phyloP scores from a whole-genome alignment of 1,140 invertebrate species.

The Eurosta solidaginis region DNA sequence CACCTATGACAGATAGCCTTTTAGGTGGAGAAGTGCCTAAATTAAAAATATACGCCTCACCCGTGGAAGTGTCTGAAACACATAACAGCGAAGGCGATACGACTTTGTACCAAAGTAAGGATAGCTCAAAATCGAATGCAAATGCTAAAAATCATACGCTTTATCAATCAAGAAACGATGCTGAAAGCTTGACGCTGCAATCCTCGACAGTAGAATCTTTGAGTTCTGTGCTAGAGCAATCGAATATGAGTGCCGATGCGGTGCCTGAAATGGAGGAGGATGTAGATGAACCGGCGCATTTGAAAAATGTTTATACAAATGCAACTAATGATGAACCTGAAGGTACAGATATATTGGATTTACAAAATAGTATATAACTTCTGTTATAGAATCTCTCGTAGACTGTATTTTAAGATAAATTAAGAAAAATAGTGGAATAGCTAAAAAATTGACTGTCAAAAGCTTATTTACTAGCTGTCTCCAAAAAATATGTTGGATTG shows the following conservation, averaged over 20 bases:
- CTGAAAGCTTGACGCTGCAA: not conserved
- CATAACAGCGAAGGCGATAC: not conserved
- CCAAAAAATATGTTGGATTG: too few species aligned
- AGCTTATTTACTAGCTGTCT: too few species aligned
- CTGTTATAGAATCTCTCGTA: too few species aligned
- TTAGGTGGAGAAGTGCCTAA: constrained; percentile 5
- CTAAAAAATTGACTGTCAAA: too few species aligned
- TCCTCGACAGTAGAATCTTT: not conserved
- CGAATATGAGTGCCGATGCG: not conserved
- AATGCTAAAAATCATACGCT: not conserved
- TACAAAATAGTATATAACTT: not conserved
- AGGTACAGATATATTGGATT: not conserved
- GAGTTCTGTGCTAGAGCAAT: not conserved
- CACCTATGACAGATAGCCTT: constrained; percentile 36
- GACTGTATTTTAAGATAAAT: not conserved
- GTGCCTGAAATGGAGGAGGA: not conserved
- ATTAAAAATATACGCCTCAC: not conserved
- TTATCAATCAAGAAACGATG: constrained; percentile 3
- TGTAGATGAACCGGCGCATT: constrained; percentile 43
- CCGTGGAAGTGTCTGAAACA: not conserved
- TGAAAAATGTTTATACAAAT: constrained; percentile 42
- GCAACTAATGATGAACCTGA: constrained; percentile 40
- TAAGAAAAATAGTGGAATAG: not conserved
- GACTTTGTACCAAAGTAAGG: constrained; percentile 43
- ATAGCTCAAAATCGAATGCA: not conserved